Evolutionary conservation across 2,113 vertebrate species (phyloP), one percentile per base, ranked within the genome.

Genomic region (Galbula dea): DNA sequence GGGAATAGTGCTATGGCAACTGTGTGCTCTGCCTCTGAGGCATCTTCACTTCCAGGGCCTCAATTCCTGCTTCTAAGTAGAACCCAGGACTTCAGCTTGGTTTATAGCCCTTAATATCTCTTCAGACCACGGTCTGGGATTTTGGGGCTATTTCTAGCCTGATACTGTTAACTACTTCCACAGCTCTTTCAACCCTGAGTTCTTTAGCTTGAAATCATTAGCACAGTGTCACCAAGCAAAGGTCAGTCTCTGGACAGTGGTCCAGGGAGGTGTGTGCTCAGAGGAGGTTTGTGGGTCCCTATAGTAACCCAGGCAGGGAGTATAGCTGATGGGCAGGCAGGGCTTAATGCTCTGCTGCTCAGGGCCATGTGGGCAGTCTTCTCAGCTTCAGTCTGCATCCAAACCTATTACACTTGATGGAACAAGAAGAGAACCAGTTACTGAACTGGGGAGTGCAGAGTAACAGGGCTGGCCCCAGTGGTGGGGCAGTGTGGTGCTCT

Each of bases 1-100:
- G 72, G 71, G 59, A 73, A 12, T 11, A 51, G 48, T 3, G 6
- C 88, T 75, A 86, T 95, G 90, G 94, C 96, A 96, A 86, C 90
- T 15, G 7, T 13, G 26, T 0, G 15, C 20, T 46, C 90, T 80
- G 85, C 85, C 41, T 95, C 82, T 49, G 9, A 91, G 84, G 59
- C 6, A 3, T 58, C 45, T 78, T 82, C 4, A 2, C 84, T 96
- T 82, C 57, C 52, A 65, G 67, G 22, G 32, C 75, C 69, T 91
- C 41, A 62, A 10, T 81, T 88, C 63, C 43, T 83, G 23, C 67
- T 74, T 69, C 82, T 93, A 85, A 89, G 94, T 83, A 68, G 75
- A 74, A 39, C 63, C 0, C 18, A 77, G 75, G 32, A 51, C 39
- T 66, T 88, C 83, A 59, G 59, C 37, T 76, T 66, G 43, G 12